These are phyloP conservation scores for Rhynchomys soricoides DNA, from an alignment of 2,113 vertebrate genomes.

Conservation along the genomic window DNA sequence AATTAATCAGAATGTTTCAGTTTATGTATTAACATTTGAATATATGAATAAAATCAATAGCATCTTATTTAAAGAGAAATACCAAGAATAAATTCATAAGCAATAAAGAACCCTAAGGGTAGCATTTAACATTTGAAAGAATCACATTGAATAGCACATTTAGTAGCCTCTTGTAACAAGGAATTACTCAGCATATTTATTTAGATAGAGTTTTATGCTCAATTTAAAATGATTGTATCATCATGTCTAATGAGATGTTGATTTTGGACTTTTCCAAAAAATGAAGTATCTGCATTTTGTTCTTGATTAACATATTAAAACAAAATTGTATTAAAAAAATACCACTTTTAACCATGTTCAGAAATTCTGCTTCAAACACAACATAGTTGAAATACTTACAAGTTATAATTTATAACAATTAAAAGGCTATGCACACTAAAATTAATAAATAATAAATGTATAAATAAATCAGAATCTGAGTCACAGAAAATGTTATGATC, in stretches of 20 bases:
- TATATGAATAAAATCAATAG: not conserved
- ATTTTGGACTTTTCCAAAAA: constrained; percentile 11
- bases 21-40: constrained; percentile 38
- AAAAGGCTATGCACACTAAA: not conserved
- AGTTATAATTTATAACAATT: not conserved
- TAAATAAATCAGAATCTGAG: not conserved
- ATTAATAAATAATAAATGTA: not conserved
- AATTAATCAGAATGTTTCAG: constrained; percentile 12
- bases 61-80: constrained; percentile 27
- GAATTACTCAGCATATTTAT: constrained; percentile 52
- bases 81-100: constrained; percentile 5
- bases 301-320: constrained; percentile 25
- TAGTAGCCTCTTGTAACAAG: not conserved
- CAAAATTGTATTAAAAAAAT: constrained; percentile 12
- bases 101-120: not conserved
- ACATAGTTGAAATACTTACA: not conserved
- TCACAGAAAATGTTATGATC: not conserved
- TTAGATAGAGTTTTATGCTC: constrained; percentile 17
- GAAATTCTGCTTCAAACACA: not conserved
- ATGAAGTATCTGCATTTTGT: constrained; percentile 10
- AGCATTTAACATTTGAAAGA: constrained; percentile 55
- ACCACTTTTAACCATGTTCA: not conserved
- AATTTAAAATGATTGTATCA: constrained; percentile 46
- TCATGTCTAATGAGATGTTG: constrained; percentile 5
- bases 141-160: constrained; percentile 19